Evolutionary conservation across 2,113 vertebrate genomes (phyloP).

Genomic region (Tautogolabrus adspersus): DNA sequence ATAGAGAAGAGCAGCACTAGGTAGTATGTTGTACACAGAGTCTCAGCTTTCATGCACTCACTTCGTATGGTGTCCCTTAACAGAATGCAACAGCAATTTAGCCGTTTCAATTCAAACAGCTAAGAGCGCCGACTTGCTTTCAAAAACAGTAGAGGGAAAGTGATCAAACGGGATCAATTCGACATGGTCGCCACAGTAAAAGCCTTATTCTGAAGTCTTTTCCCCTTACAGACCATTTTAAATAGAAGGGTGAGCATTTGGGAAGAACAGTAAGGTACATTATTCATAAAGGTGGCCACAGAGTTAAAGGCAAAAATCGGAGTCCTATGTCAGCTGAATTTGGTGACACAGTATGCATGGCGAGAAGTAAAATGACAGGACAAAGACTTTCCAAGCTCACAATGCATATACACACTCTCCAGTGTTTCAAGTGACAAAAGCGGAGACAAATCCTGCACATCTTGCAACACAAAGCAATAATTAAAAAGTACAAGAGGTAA

Average conservation of each 20-base stretch:
- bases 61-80: conserved; percentile 69
- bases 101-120: conserved; percentile 44
- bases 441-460: conserved; percentile 86
- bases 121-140: conserved; percentile 42
- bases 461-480: conserved; percentile 82
- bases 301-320: conserved; percentile 65
- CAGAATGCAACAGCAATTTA: conserved; percentile 78
- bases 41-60: conserved; percentile 81
- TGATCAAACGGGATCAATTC: conserved; percentile 49
- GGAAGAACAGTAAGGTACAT: conserved; percentile 43
- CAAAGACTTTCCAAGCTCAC: conserved; percentile 81
- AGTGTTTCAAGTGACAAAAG: conserved; percentile 91
- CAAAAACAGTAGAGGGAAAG: conserved; percentile 45
- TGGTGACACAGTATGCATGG: conserved; percentile 64
- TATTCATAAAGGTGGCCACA: conserved; percentile 63
- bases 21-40: conserved; percentile 94
- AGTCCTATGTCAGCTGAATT: conserved; percentile 60
- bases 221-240: conserved; percentile 58
- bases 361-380: conserved; percentile 69
- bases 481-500: conserved; percentile 81
- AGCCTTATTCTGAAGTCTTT: conserved; percentile 47
- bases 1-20: conserved; percentile 91
- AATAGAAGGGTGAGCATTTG: conserved; percentile 59
- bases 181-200: conserved; percentile 55
- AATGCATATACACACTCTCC: conserved; percentile 90